Evolutionary conservation across 2,113 vertebrate genomes (phyloP), one percentile per base, ranked within the genome.

Genomic region (Panthera leo): DNA sequence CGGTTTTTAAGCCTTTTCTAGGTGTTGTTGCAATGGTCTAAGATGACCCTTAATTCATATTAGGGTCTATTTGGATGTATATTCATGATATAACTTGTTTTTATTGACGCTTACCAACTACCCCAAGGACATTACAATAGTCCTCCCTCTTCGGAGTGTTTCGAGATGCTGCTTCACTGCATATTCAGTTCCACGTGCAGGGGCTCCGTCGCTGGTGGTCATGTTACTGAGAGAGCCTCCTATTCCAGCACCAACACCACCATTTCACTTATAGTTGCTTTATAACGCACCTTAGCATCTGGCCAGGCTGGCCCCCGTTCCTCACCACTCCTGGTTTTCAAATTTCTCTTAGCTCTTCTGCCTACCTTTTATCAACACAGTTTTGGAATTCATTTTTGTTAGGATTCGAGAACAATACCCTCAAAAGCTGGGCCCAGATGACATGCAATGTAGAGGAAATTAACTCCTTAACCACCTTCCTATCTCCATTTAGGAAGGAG

Each of bases 351-450:
- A 90, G 76, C 70, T 95, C 31, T 65, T 97, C 89, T 65, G 12
- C 80, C 55, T 76, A 7, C 58, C 90, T 73, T 79, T 34, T 55
- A 80, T 67, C 42, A 78, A 80, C 29, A 55, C 2, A 73, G 71
- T 55, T 73, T 90, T n/a, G 39, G 18, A 85, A 91, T 31, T 51
- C 53, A 78, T 61, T 48, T 83, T 86, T 75, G 27, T 67, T 89
- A 84, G 94, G 48, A 93, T 63, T 83, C 16, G 90, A 87, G 23
- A 96, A 71, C 15, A 90, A 84, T 61, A 94, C 55, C 25, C 45
- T 36, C 85, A 9, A 78, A n/a, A 73, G 15, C 27, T 91, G 34
- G 71, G 36, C 31, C 85, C 34, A 88, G 15, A 93, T 89, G 58
- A 39, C 7, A 87, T 14, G n/a, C 70, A 73, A 91, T 21, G 2